These are phyloP conservation scores for Felis catus DNA, from an alignment of 2,113 vertebrate species.

Conservation along the genomic window F.catus_Fca126_mat1.0 CM031426.1:9029501-9030000, in stretches of 20 bases:
- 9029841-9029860: too few relatives aligned
- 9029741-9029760: not conserved
- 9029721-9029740: not conserved
- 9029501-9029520: not conserved
- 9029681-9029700: too few relatives aligned
- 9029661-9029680: not conserved
- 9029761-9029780: not conserved
- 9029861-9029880: too few relatives aligned
- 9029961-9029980: too few relatives aligned
- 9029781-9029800: not conserved
- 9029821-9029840: too few relatives aligned
- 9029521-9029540: not conserved
- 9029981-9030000: not conserved
- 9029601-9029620: not conserved
- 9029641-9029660: not conserved
- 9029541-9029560: accelerated
- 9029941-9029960: too few relatives aligned
- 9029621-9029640: not conserved
- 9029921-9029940: too few relatives aligned
- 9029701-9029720: not conserved
- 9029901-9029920: too few relatives aligned
- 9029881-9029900: too few relatives aligned
- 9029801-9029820: too few relatives aligned
- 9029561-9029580: accelerated
- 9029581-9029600: accelerated